Evolutionary conservation across 2,888 invertebrate genomes (phyloP).

Genomic region (Meandrusa payeni): DNA sequence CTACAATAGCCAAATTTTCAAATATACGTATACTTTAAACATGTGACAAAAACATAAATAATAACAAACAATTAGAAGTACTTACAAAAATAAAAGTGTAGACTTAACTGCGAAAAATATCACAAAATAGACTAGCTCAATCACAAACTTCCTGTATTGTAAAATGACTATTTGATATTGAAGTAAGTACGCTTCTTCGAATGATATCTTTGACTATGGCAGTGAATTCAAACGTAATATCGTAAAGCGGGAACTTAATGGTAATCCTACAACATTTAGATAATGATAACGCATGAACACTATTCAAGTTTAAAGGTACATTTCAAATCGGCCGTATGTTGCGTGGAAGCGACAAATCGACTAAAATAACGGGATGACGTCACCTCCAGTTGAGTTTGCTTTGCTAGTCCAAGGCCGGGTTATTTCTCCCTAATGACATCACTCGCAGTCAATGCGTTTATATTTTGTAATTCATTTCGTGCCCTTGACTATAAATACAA

Average conservation of each 20-base stretch:
- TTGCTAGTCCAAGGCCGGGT: constrained; percentile 48
- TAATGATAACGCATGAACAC: neutral
- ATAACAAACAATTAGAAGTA: neutral
- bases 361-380: constrained; percentile 62
- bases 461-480: constrained; percentile 22
- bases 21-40: too few relatives aligned
- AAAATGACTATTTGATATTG: constrained; percentile 36
- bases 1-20: too few relatives aligned
- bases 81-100: constrained; percentile 10
- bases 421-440: constrained; percentile 42
- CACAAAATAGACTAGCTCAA: constrained; percentile 15
- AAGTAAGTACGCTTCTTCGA: constrained; percentile 30
- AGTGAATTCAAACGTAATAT: constrained; percentile 34
- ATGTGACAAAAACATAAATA: neutral
- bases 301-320: neutral
- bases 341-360: constrained; percentile 44
- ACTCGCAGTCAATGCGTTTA: constrained; percentile 21
- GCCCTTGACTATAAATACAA: constrained; percentile 17
- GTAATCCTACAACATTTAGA: constrained; percentile 30
- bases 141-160: constrained; percentile 20
- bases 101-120: constrained; percentile 11
- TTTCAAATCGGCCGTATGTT: constrained; percentile 34
- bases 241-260: constrained; percentile 43
- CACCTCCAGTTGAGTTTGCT: constrained; percentile 39
- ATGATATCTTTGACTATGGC: constrained; percentile 27